Base-by-base conservation (phyloP, 2,797 vertebrate genomes). In the Xenopus petersii region DNA sequence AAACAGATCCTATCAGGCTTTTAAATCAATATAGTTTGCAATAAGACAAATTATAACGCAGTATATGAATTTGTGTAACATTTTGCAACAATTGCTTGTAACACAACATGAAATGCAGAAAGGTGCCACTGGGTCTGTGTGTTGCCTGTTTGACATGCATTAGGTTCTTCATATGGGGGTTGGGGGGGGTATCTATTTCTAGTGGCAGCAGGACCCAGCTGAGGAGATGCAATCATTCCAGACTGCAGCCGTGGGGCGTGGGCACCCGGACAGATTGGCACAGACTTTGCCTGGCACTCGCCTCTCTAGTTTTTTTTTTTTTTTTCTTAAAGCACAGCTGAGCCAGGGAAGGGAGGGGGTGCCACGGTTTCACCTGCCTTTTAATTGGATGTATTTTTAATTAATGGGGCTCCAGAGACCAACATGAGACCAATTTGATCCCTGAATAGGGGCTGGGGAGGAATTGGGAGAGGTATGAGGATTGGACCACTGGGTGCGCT, bases 311-410 rank as follows among this genome's bases (percentile, higher is more conserved):
- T 62, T 42, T 55, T 72, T 72, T 21, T 72, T 72, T 21, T 21
- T 77, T 84, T 84, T 85, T 5, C 36, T 42, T 51, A 75, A 81
- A 86, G 82, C 85, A 15, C 91, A 91, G 90, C 91, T 91, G 91
- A 89, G 89, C 86, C 89, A 12, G 69, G 73, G 71, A 66, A 65
- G 49, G 64, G 73, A 30, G 56, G 87, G 79, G 77, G 82, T 86
- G 81, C 88, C 89, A 84, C 89, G 83, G 87, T 87, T 89, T 92
- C 91, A 92, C 89, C 91, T 92, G 91, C 89, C 91, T 91, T 91
- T 91, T 93, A 93, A 93, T 92, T 93, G 91, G 91, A 92, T 93
- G 90, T 92, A 89, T 90, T 92, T 92, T 92, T 93, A 93, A 93
- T 93, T 93, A 92, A 92, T 91, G 90, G 89, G 84, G 87, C 91